These are phyloP conservation scores for Ceryle rudis DNA, from an alignment of 2,797 vertebrate genomes.

Conservation along the genomic window DNA sequence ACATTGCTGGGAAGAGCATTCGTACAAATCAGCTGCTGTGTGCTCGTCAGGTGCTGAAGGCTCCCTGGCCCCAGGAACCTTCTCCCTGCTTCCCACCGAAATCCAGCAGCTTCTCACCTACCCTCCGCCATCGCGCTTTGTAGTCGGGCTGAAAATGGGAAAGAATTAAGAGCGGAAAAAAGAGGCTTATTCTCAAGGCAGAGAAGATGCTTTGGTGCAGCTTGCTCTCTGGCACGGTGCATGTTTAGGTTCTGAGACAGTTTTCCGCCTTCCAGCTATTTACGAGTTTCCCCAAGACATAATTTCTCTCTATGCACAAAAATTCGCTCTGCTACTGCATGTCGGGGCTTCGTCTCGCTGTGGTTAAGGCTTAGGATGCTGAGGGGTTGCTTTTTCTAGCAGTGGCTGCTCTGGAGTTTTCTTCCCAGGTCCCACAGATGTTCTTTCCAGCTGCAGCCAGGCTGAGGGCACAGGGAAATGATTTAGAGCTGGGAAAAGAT, in stretches of 20 bases:
- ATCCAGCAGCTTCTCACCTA: accelerated
- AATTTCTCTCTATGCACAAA: not conserved
- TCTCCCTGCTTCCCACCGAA: not conserved
- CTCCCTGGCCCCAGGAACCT: not conserved
- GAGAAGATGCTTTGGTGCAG: not conserved
- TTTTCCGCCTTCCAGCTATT: not conserved
- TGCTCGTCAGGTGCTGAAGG: not conserved
- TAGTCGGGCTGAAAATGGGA: not conserved
- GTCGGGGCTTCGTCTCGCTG: not conserved
- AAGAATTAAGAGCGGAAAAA: too few species aligned
- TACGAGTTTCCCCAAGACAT: not conserved
- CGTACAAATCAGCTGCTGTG: not conserved
- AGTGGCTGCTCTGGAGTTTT: not conserved
- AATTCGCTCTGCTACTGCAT: not conserved
- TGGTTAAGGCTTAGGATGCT: not conserved
- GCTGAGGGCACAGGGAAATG: not conserved
- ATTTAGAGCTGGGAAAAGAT: not conserved
- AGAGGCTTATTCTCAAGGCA: not conserved
- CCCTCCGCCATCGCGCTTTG: accelerated
- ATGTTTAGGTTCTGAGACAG: not conserved
- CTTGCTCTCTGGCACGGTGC: accelerated
- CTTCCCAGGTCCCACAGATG: not conserved
- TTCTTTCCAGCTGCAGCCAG: not conserved
- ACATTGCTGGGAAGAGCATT: not conserved
- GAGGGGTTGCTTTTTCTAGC: not conserved